These are phyloP conservation scores for Pollicipes pollicipes DNA, from an alignment of 1,140 invertebrate species.

Conservation along the genomic window DNA sequence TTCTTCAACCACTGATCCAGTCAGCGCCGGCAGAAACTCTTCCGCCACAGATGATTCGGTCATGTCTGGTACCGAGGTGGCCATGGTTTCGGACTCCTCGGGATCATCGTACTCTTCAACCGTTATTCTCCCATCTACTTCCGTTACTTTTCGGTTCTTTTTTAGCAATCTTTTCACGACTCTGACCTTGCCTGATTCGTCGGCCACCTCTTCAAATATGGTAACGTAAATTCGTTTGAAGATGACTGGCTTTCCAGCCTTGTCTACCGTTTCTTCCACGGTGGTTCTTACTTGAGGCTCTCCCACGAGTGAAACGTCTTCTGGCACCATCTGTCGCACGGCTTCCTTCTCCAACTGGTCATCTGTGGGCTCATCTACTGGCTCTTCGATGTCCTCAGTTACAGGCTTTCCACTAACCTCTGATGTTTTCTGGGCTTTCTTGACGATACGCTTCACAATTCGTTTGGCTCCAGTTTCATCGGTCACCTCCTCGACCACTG, in stretches of 20 bases:
- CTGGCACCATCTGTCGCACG: not conserved
- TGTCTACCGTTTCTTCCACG: not conserved
- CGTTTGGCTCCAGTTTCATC: not conserved
- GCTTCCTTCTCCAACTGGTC: not conserved
- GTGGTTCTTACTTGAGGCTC: not conserved
- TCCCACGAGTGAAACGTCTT: not conserved
- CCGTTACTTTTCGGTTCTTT: not conserved
- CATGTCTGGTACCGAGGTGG: not conserved
- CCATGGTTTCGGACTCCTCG: not conserved
- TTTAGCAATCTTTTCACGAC: not conserved
- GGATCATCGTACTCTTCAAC: not conserved
- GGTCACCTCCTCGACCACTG: not conserved
- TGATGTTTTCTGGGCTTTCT: not conserved
- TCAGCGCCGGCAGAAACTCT: not conserved
- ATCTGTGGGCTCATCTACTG: not conserved
- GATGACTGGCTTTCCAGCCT: not conserved
- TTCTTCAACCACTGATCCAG: not conserved
- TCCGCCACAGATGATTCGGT: not conserved
- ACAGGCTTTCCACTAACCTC: not conserved
- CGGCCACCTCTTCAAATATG: not conserved
- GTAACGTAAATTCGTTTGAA: not conserved
- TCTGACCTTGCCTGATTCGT: not conserved
- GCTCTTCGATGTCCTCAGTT: not conserved
- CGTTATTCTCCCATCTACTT: not conserved
- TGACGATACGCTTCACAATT: not conserved